These are phyloP conservation scores for Anomalospiza imberbis DNA, from an alignment of 2,797 vertebrate genomes.

Conservation along the genomic window DNA sequence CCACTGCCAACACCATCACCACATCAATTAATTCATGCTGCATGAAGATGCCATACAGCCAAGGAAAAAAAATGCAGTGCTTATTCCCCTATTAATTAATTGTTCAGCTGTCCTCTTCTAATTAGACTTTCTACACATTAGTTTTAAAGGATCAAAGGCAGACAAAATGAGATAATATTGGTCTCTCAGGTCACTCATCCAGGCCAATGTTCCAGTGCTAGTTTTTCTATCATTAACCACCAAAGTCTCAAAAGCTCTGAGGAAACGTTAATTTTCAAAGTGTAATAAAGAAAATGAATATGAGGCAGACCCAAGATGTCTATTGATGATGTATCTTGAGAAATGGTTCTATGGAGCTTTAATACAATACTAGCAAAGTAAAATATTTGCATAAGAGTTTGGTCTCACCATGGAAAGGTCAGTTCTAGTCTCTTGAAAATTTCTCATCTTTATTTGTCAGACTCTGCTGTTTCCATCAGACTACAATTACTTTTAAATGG, in stretches of 20 bases:
- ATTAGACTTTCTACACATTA: conserved; percentile 39
- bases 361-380: neutral
- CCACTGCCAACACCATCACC: neutral
- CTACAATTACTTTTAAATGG: neutral
- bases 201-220: neutral
- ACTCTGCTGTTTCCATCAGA: neutral
- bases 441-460: neutral
- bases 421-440: neutral
- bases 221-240: neutral
- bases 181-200: conserved; percentile 10
- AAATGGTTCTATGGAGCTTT: neutral
- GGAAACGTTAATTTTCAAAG: neutral
- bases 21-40: neutral
- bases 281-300: neutral
- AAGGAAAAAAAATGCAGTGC: neutral
- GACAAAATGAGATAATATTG: neutral
- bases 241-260: neutral
- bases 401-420: neutral
- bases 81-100: conserved; percentile 37
- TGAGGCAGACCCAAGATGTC: neutral
- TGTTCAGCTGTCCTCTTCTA: conserved; percentile 37
- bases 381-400: neutral
- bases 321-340: neutral
- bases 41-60: neutral
- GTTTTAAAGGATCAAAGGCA: conserved; percentile 24